Base-by-base conservation (phyloP, 2,113 vertebrate species). In the Nannospalax galili region DNA sequence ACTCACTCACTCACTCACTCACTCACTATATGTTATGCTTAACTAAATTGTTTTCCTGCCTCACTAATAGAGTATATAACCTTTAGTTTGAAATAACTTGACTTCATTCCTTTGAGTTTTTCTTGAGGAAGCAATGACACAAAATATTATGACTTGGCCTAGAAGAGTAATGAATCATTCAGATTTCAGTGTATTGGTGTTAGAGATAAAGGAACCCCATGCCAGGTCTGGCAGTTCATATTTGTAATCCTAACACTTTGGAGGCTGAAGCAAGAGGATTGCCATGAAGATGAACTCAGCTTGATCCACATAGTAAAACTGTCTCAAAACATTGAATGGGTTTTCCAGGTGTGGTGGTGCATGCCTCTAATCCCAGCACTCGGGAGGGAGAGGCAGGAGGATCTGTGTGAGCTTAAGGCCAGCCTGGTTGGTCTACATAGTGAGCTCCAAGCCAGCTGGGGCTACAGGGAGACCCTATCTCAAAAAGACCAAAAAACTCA, bases 81-180 rank as follows among this genome's bases (percentile, higher is more conserved):
- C 30, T 69, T 0, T 65, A 64, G 12, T 92, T 75, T 70, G 58
- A 74, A 92, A 96, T 72, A 67, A 70, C 35, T 78, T 80, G 81
- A 85, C 35, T 45, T 85, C 90, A 88, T 77, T 12, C 20, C 37
- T 95, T 94, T 42, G 20, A 30, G 74, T n/a, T 88, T 65, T 48
- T 74, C n/a, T 75, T 65, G 22, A 64, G 58, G 58, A 93, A 95
- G 64, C 14, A 56, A 58, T 75, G 37, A 88, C 17, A 40, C 24
- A 75, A 15, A 87, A 90, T 75, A 74, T 84, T 48, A 86, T 10
- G 17, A 35, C 17, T 58, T 86, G 40, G 17, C 87, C 70, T 91
- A 52, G 26, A 72, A 92, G 8, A 75, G n/a, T 37, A 65, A 79
- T 86, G 67, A 75, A 67, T 85, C 40, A 95, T 75, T 88, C 67